These are phyloP conservation scores for Tenebrio molitor DNA, from an alignment of 1,140 invertebrate genomes.

Conservation along the genomic window DNA sequence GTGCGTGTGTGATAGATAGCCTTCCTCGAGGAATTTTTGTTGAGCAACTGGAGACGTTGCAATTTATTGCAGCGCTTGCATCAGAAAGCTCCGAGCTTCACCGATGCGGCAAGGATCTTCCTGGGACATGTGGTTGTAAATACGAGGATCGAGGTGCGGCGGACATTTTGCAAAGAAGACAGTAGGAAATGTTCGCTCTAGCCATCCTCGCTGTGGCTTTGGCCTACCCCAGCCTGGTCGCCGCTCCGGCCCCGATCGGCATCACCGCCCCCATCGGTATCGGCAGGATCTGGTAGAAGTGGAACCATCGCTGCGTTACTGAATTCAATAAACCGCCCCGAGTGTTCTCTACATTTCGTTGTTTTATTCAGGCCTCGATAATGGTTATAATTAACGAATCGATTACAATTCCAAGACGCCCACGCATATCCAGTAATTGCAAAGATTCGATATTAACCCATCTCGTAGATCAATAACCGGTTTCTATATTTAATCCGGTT, in stretches of 20 bases:
- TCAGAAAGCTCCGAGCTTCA: too few relatives aligned
- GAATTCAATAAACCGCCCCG: background rate
- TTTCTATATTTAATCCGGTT: constrained; percentile 2
- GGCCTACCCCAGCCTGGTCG: background rate
- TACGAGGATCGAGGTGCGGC: too few relatives aligned
- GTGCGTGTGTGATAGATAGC: background rate
- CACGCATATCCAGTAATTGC: background rate
- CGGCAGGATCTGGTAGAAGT: background rate
- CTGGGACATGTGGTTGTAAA: too few relatives aligned
- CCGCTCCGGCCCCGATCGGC: background rate
- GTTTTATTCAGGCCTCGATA: background rate
- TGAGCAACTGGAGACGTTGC: too few relatives aligned
- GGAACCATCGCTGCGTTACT: background rate
- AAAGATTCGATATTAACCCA: constrained; percentile 15
- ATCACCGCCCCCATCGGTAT: background rate
- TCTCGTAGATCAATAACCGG: background rate
- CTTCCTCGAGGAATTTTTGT: background rate
- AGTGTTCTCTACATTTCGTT: background rate
- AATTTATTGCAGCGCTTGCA: too few relatives aligned
- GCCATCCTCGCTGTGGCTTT: background rate
- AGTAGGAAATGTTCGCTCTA: too few relatives aligned
- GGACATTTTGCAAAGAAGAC: too few relatives aligned
- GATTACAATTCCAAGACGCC: constrained; percentile 15
- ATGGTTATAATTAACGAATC: constrained; percentile 8
- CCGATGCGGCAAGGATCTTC: too few relatives aligned